A percentile compares a stretch with the other conserved stretches of the same genome.
phyloP scores from a whole-genome alignment of 2,797 vertebrate genomes.

The Sarcoramphus papa region DNA sequence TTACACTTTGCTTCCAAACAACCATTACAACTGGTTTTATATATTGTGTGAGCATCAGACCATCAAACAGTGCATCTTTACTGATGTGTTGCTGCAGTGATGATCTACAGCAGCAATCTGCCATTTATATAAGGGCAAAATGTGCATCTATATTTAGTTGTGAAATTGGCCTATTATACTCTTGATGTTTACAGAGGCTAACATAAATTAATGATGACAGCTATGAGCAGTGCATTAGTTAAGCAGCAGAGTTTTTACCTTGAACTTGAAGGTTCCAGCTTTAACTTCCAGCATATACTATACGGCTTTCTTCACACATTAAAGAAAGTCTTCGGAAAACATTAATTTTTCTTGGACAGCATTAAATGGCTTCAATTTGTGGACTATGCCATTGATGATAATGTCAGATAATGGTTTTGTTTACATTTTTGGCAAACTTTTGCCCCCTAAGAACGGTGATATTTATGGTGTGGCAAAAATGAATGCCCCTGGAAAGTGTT shows the following conservation, averaged over 20 bases:
- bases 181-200: slow-evolving; percentile 86
- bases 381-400: background rate
- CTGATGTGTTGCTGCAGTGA: slow-evolving; percentile 75
- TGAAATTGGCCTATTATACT: slow-evolving; percentile 89
- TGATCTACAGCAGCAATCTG: slow-evolving; percentile 87
- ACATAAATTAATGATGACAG: slow-evolving; percentile 88
- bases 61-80: slow-evolving; percentile 85
- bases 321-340: slow-evolving; percentile 53
- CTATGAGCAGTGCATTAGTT: slow-evolving; percentile 81
- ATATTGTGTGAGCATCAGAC: slow-evolving; percentile 87
- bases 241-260: slow-evolving; percentile 79
- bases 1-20: slow-evolving; percentile 87
- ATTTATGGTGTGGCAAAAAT: background rate
- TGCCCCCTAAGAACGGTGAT: background rate
- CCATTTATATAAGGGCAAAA: slow-evolving; percentile 86
- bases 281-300: slow-evolving; percentile 63
- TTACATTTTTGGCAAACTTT: slow-evolving; percentile 32
- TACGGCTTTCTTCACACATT: slow-evolving; percentile 55
- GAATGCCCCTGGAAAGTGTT: background rate
- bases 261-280: slow-evolving; percentile 78
- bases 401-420: slow-evolving; percentile 22
- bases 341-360: slow-evolving; percentile 24
- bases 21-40: slow-evolving; percentile 87
- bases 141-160: slow-evolving; percentile 86
- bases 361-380: slow-evolving; percentile 39